Conservation (phyloP, 2,888 invertebrate genomes). For the Spicauda simplicius region DNA sequence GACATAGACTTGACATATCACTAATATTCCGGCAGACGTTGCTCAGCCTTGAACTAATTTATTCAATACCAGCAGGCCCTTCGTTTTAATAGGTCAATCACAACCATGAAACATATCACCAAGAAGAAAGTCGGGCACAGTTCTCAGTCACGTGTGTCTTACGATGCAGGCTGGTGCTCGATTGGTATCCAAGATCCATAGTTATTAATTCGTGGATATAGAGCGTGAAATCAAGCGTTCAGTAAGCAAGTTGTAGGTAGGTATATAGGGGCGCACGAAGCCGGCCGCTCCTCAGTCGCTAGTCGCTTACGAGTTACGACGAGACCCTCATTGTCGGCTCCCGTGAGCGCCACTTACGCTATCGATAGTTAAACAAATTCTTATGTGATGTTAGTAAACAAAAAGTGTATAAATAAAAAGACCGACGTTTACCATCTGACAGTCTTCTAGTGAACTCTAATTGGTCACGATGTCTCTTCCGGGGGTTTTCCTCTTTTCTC, state of each 20-base stretch:
- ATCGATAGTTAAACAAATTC: conserved; percentile 61
- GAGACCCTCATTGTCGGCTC: conserved; percentile 54
- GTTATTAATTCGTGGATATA: conserved; percentile 77
- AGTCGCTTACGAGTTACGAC: conserved; percentile 50
- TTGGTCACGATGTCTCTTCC: conserved; percentile 74
- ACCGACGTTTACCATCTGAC: conserved; percentile 60
- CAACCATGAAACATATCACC: conserved; percentile 44
- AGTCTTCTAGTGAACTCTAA: conserved; percentile 67
- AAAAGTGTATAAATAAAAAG: conserved; percentile 78
- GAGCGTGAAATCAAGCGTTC: conserved; percentile 80
- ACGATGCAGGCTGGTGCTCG: conserved; percentile 47
- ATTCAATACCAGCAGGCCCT: conserved; percentile 56
- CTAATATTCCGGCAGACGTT: conserved; percentile 37
- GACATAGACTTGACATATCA: conserved; percentile 27
- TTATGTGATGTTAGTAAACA: conserved; percentile 81
- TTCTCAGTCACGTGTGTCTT: conserved; percentile 50
- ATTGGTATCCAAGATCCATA: conserved; percentile 64
- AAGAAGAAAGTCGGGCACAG: conserved; percentile 60
- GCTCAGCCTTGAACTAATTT: conserved; percentile 59
- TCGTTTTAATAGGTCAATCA: conserved; percentile 62
- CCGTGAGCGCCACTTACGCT: conserved; percentile 39
- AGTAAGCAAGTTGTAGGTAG: conserved; percentile 65
- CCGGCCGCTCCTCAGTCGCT: conserved; percentile 64
- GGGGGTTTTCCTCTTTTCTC: conserved; percentile 74
- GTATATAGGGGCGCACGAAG: conserved; percentile 75